phyloP scores from a whole-genome alignment of 2,113 vertebrate species.

The Tragelaphus strepsiceros region DNA sequence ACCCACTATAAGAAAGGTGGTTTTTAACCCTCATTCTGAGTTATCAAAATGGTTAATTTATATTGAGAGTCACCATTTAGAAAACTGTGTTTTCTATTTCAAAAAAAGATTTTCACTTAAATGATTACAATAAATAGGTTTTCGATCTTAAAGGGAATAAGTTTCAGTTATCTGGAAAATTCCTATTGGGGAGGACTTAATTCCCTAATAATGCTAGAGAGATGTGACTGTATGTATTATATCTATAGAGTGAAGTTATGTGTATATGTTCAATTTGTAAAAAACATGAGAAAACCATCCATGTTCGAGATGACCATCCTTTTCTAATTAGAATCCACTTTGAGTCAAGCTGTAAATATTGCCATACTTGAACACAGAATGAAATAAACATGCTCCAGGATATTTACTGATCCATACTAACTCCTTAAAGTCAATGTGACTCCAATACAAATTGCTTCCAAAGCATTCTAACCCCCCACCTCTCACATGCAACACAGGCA shows the following conservation, averaged over 20 bases:
- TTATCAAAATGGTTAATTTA: neutral
- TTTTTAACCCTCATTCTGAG: neutral
- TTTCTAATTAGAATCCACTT: slow-evolving; percentile 41
- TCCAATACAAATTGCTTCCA: slow-evolving; percentile 23
- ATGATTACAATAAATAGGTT: neutral
- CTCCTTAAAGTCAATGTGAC: slow-evolving; percentile 38
- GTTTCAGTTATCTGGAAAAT: neutral
- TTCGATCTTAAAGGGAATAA: neutral
- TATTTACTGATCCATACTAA: slow-evolving; percentile 44
- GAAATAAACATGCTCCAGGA: slow-evolving; percentile 43
- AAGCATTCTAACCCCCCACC: neutral
- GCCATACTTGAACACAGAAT: slow-evolving; percentile 41
- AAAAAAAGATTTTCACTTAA: neutral
- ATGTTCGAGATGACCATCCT: slow-evolving; percentile 14
- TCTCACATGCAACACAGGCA: neutral
- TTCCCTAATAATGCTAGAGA: neutral
- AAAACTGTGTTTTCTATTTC: neutral
- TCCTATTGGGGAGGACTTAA: neutral
- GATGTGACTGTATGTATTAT: neutral
- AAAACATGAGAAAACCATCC: slow-evolving; percentile 54
- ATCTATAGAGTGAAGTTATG: neutral
- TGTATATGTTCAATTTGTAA: neutral
- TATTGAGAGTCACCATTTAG: neutral
- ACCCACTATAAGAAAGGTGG: neutral
- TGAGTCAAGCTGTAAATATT: slow-evolving; percentile 46